Percentiles rank a stretch among this genome's conserved stretches.
Conservation (phyloP, 2,797 vertebrate species). For the Toxotes lorentzi region DNA sequence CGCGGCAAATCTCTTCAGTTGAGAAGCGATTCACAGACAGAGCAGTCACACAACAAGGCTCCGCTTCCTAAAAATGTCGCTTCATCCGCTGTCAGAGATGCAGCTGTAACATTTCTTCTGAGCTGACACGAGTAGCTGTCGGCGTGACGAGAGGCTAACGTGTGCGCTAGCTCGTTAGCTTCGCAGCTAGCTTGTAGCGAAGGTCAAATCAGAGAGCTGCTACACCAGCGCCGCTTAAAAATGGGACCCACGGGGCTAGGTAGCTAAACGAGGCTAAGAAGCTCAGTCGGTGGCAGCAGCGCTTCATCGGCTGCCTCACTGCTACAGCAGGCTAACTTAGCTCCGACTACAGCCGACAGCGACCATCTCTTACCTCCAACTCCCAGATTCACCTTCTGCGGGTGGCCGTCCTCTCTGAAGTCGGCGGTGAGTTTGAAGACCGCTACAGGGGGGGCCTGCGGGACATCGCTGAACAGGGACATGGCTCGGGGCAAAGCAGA, state of each 20-base stretch:
- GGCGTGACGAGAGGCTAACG: background rate
- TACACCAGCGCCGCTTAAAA: background rate
- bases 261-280: background rate
- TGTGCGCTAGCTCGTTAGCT: constrained; percentile 30
- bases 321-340: constrained; percentile 22
- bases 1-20: background rate
- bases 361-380: constrained; percentile 90
- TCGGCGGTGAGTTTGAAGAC: constrained; percentile 95
- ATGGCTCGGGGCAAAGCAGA: constrained; percentile 57
- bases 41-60: background rate
- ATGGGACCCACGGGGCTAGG: rapidly evolving
- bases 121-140: background rate
- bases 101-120: background rate
- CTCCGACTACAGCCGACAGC: constrained; percentile 32
- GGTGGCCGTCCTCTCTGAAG: constrained; percentile 90
- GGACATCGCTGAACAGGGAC: constrained; percentile 91
- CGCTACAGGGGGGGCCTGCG: constrained; percentile 90
- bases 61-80: background rate
- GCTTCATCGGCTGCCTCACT: background rate
- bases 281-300: rapidly evolving
- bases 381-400: constrained; percentile 95
- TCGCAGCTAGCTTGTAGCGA: constrained; percentile 50
- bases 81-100: rapidly evolving
- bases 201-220: constrained; percentile 66
- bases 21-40: rapidly evolving